Evolutionary conservation across 2,888 invertebrate genomes (phyloP).

Genomic region (Diploptera punctata): DNA sequence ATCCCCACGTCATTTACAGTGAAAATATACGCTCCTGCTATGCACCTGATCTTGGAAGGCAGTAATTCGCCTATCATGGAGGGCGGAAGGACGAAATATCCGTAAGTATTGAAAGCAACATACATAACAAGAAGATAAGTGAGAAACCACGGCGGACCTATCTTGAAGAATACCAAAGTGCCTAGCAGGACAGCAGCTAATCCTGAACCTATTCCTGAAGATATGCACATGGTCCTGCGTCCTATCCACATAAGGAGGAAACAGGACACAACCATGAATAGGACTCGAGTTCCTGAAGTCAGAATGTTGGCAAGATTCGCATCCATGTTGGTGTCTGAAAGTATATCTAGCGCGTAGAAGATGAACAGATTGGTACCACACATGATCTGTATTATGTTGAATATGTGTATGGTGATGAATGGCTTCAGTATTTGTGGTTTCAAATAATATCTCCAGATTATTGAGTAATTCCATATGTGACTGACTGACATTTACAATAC

Average conservation of each 20-base stretch:
- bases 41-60: not conserved
- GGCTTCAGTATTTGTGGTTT: not conserved
- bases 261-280: not conserved
- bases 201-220: not conserved
- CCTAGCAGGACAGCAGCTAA: not conserved
- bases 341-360: not conserved
- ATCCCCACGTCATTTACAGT: not conserved
- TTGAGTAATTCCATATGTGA: too few relatives aligned
- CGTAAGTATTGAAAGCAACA: not conserved
- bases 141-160: not conserved
- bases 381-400: not conserved
- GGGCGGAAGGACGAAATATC: not conserved
- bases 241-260: not conserved
- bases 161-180: not conserved
- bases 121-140: not conserved
- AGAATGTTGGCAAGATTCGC: not conserved
- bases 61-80: not conserved
- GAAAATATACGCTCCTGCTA: not conserved
- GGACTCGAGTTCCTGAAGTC: not conserved
- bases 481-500: too few relatives aligned
- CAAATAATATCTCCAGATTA: not conserved
- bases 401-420: not conserved
- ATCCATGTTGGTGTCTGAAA: not conserved
- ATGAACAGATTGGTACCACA: not conserved
- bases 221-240: not conserved